These are phyloP conservation scores for Orestias chungarensis DNA, from an alignment of 2,797 vertebrate genomes.

Conservation along the genomic window DNA sequence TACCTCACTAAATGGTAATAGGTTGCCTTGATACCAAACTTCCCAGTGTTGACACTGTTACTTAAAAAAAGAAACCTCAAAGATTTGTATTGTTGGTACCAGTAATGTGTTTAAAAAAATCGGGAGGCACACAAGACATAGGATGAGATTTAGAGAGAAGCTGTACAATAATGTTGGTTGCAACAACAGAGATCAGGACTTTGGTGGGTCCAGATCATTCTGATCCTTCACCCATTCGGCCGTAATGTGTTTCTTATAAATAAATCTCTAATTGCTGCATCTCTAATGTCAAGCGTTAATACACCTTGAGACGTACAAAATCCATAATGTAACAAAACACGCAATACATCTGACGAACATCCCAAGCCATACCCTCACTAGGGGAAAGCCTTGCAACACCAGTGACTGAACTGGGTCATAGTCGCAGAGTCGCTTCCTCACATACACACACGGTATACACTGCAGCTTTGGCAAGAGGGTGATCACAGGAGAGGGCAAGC, in stretches of 20 bases:
- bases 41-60: background rate
- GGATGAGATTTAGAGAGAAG: background rate
- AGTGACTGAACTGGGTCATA: conserved; percentile 79
- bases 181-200: background rate
- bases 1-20: background rate
- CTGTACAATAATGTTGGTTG: background rate
- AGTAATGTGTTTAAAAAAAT: background rate
- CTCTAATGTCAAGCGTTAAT: background rate
- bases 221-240: background rate
- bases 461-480: conserved; percentile 75
- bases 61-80: background rate
- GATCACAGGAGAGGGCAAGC: conserved; percentile 80
- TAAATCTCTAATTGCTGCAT: background rate
- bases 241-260: background rate
- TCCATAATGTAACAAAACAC: background rate
- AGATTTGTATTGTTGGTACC: too few relatives aligned
- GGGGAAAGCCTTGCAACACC: conserved; percentile 71
- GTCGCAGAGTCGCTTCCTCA: conserved; percentile 40
- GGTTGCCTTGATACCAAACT: background rate
- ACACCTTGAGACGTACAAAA: background rate
- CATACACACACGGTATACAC: conserved; percentile 54
- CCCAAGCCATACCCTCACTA: conserved; percentile 65
- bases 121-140: background rate
- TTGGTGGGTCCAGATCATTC: background rate
- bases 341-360: conserved; percentile 57